A percentile compares a stretch with the other conserved stretches of the same genome.
Conservation (phyloP, 2,113 vertebrate species). For the Engystomops pustulosus region DNA sequence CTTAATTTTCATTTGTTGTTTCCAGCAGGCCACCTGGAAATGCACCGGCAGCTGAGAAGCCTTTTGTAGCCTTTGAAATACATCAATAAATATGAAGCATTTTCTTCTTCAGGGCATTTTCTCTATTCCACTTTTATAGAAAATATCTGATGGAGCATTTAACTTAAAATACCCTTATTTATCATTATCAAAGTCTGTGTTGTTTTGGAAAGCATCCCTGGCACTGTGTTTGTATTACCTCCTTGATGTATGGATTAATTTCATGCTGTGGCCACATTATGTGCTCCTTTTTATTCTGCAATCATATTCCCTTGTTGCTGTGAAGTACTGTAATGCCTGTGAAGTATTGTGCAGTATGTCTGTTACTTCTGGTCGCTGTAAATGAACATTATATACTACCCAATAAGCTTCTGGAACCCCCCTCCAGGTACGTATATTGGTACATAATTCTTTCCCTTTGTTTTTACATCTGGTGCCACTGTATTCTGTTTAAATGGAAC, state of each 20-base stretch:
- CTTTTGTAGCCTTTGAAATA: slow-evolving; percentile 57
- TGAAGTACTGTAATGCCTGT: not conserved
- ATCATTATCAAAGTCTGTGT: slow-evolving; percentile 60
- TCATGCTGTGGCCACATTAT: slow-evolving; percentile 57
- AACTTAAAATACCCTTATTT: slow-evolving; percentile 61
- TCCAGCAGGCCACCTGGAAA: slow-evolving; percentile 60
- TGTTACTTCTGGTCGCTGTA: not conserved
- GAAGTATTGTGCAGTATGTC: not conserved
- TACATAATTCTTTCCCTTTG: not conserved
- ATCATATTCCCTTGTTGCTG: slow-evolving; percentile 15
- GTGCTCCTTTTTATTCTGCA: slow-evolving; percentile 47
- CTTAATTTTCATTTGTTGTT: slow-evolving; percentile 59
- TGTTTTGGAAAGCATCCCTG: slow-evolving; percentile 58
- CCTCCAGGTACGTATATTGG: not conserved
- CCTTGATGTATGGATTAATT: slow-evolving; percentile 60
- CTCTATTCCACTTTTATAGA: slow-evolving; percentile 52
- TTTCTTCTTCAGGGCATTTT: slow-evolving; percentile 60
- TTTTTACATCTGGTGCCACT: too few relatives aligned
- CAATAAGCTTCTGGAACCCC: not conserved
- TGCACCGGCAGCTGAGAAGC: slow-evolving; percentile 48
- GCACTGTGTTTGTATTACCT: slow-evolving; percentile 50
- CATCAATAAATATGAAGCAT: slow-evolving; percentile 60
- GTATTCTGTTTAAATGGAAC: too few relatives aligned
- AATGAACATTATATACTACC: not conserved
- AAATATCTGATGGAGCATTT: slow-evolving; percentile 59